Evolutionary conservation across 2,113 vertebrate genomes (phyloP).

Genomic region (Centrocercus urophasianus): DNA sequence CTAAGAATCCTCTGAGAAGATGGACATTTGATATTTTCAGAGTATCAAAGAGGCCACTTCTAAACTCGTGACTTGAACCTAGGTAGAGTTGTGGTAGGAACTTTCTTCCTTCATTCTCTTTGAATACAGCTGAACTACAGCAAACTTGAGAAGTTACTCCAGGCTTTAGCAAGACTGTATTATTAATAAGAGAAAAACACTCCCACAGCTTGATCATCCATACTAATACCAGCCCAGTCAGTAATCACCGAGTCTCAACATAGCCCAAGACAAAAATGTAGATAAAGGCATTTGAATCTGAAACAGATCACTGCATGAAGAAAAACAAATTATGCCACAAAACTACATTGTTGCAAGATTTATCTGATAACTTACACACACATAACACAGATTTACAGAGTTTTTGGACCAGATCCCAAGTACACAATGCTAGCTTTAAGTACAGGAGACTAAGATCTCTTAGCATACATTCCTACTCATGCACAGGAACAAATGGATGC

Average conservation of each 20-base stretch:
- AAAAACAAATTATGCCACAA: not conserved
- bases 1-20: not conserved
- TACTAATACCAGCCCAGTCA: not conserved
- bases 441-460: not conserved
- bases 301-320: not conserved
- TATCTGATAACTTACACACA: not conserved
- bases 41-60: not conserved
- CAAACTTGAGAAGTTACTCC: not conserved
- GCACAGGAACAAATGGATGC: not conserved
- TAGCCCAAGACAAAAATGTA: not conserved
- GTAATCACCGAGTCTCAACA: not conserved
- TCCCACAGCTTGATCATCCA: not conserved
- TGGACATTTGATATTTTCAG: not conserved
- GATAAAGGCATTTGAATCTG: not conserved
- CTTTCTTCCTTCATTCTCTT: not conserved
- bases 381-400: not conserved
- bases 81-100: not conserved
- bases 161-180: not conserved
- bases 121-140: not conserved
- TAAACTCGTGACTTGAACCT: not conserved
- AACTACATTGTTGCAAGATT: not conserved
- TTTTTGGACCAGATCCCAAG: not conserved
- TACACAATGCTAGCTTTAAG: rapidly evolving
- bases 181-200: not conserved
- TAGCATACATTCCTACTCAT: not conserved